phyloP scores from a whole-genome alignment of 2,113 vertebrate species.

The Bolborhynchus lineola region DNA sequence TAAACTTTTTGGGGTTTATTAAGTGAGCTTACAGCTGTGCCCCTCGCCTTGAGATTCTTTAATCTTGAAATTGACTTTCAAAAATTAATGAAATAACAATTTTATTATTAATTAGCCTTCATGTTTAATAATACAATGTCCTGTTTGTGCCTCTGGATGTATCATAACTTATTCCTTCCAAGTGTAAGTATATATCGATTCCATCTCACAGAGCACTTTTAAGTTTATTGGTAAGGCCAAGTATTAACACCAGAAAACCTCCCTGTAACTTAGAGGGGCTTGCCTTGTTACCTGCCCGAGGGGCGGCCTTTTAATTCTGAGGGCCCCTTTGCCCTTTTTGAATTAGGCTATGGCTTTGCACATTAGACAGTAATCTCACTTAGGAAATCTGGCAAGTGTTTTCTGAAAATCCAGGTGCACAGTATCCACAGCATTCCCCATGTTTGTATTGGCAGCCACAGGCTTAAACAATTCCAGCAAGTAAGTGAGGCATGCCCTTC shows the following conservation, averaged over 20 bases:
- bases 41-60: neutral
- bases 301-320: neutral
- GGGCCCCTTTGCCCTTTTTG: neutral
- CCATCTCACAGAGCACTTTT: neutral
- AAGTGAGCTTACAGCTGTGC: neutral
- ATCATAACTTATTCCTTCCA: neutral
- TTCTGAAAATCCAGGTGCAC: slow-evolving; percentile 33
- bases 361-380: slow-evolving; percentile 21
- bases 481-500: slow-evolving; percentile 34
- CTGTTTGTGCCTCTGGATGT: neutral
- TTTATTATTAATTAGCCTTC: neutral
- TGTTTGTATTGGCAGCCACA: slow-evolving; percentile 41
- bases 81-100: neutral
- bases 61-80: neutral
- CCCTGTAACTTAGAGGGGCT: neutral
- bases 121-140: neutral
- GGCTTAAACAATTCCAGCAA: slow-evolving; percentile 36
- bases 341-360: slow-evolving; percentile 14
- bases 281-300: neutral
- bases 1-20: neutral
- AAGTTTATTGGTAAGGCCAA: neutral
- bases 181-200: neutral
- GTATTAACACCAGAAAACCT: neutral
- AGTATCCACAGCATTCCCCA: neutral
- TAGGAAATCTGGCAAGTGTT: slow-evolving; percentile 25